A percentile compares a stretch with the other conserved stretches of the same genome.
phyloP scores from a whole-genome alignment of 2,888 invertebrate genomes.

The Chloroclysta siterata region DNA sequence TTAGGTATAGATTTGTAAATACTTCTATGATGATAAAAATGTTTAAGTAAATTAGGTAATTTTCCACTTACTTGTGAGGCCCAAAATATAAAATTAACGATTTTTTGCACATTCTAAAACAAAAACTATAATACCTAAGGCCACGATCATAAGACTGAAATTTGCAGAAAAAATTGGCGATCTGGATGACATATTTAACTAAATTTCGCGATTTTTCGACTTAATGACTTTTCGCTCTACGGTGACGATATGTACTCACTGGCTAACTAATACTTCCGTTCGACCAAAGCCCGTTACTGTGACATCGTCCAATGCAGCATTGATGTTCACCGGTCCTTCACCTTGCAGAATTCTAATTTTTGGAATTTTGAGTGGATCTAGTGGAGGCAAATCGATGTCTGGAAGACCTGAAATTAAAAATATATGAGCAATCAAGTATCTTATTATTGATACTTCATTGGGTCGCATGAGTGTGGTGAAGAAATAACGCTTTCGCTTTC shows the following conservation, averaged over 20 bases:
- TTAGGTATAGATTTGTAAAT: no score
- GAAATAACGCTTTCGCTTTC: constrained; percentile 83
- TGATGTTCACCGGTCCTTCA: constrained; percentile 88
- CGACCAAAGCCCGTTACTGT: constrained; percentile 87
- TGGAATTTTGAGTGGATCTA: constrained; percentile 88
- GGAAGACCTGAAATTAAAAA: constrained; percentile 72
- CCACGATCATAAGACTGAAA: no score
- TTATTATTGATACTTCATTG: constrained; percentile 46
- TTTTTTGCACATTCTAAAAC: no score
- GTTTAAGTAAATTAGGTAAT: no score
- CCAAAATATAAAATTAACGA: no score
- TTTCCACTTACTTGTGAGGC: no score
- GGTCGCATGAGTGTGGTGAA: constrained; percentile 70
- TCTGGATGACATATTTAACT: no score
- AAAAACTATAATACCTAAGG: no score
- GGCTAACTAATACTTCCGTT: constrained; percentile 86
- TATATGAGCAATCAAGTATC: constrained; percentile 13
- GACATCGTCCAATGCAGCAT: constrained; percentile 88
- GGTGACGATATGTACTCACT: constrained; percentile 80
- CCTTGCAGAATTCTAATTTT: constrained; percentile 88
- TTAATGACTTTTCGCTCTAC: no score
- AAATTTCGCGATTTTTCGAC: no score
- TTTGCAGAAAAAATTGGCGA: no score
- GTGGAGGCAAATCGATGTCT: constrained; percentile 85
- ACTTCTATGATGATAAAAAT: no score